Conservation (phyloP, 1,140 invertebrate genomes). For the Ephestia elutella region DNA sequence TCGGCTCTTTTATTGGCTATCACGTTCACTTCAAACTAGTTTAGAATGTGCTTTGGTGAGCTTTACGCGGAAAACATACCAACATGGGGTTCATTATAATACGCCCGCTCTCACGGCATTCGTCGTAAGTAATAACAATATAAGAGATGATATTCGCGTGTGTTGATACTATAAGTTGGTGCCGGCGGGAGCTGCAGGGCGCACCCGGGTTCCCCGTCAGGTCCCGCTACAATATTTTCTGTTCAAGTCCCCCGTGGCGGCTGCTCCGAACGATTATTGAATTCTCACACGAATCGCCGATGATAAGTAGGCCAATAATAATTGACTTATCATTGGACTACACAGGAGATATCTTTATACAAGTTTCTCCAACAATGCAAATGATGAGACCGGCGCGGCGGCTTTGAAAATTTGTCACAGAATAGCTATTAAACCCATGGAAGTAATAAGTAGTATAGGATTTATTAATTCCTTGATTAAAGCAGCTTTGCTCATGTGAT, state of each 20-base stretch:
- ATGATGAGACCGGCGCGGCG: no score
- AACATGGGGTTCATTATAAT: constrained; percentile 33
- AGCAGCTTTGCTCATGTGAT: no score
- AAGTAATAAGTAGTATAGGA: no score
- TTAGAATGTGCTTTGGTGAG: constrained; percentile 58
- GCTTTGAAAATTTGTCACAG: no score
- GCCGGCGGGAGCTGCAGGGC: constrained; percentile 30
- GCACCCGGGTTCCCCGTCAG: constrained; percentile 41
- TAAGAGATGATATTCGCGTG: constrained; percentile 55
- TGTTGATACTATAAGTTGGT: constrained; percentile 46
- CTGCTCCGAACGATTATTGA: constrained; percentile 38
- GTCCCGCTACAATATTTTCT: background rate
- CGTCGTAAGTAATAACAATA: constrained; percentile 36
- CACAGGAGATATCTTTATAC: constrained; percentile 1
- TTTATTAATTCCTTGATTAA: no score
- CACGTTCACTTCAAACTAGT: constrained; percentile 62
- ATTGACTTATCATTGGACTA: background rate
- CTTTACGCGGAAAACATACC: constrained; percentile 56
- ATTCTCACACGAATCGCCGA: constrained; percentile 48
- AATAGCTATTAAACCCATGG: no score
- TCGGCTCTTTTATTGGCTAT: constrained; percentile 64
- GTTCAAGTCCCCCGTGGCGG: constrained; percentile 43
- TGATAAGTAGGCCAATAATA: constrained; percentile 3
- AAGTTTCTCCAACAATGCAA: background rate
- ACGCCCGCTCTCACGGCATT: constrained; percentile 53